phyloP scores from a whole-genome alignment of 2,888 invertebrate genomes.

The Adineta ricciae region DNA sequence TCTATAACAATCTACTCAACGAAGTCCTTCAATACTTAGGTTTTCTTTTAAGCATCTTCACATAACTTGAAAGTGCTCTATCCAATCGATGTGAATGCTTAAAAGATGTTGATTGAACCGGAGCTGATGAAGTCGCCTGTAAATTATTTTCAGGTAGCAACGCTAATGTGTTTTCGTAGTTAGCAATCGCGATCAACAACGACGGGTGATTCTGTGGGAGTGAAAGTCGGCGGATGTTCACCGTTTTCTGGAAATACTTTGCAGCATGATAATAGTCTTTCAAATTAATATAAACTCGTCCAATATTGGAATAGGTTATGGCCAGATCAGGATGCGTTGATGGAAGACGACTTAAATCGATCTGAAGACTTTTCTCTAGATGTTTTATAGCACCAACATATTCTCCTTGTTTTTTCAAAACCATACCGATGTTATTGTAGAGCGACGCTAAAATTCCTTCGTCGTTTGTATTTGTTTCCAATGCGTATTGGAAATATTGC shows the following conservation, averaged over 20 bases:
- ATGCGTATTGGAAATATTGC: neutral
- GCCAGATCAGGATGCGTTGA: neutral
- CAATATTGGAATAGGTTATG: neutral
- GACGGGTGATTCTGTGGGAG: neutral
- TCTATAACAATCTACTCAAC: too few species aligned
- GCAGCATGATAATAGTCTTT: neutral
- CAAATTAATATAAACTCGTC: neutral
- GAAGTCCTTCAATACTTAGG: too few species aligned
- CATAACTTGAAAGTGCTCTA: neutral
- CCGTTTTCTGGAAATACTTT: neutral
- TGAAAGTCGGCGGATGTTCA: neutral
- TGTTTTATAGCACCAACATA: neutral
- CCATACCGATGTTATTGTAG: neutral
- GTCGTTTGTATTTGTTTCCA: neutral
- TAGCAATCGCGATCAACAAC: neutral
- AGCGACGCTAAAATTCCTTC: neutral
- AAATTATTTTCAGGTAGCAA: neutral
- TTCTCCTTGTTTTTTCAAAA: neutral
- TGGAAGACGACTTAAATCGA: neutral
- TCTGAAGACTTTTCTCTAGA: neutral
- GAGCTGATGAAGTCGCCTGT: neutral
- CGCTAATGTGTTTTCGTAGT: neutral
- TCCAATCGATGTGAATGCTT: neutral
- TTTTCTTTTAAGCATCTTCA: neutral
- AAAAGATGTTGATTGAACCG: neutral